These are phyloP conservation scores for Oncorhynchus tshawytscha DNA, from an alignment of 2,113 vertebrate species.

Conservation along the genomic window DNA sequence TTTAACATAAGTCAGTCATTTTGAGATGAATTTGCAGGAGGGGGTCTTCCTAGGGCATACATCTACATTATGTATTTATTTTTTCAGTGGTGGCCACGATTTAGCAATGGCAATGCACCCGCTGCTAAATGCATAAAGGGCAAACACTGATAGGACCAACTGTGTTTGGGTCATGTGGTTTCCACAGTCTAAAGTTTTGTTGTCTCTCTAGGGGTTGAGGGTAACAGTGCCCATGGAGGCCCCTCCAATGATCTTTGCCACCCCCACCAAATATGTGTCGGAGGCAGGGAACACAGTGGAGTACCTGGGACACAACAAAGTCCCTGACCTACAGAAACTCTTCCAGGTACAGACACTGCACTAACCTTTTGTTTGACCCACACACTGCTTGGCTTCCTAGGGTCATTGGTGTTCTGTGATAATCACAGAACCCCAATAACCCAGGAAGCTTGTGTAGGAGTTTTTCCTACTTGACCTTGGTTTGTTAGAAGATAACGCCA, in stretches of 20 bases:
- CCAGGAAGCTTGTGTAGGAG: neutral
- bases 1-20: too few relatives aligned
- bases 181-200: neutral
- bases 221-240: conserved; percentile 69
- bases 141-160: too few relatives aligned
- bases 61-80: too few relatives aligned
- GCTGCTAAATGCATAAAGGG: too few relatives aligned
- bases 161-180: too few relatives aligned
- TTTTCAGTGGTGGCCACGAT: too few relatives aligned
- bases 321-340: conserved; percentile 80
- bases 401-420: neutral
- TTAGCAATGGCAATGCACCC: too few relatives aligned
- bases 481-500: neutral
- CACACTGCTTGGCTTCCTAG: neutral
- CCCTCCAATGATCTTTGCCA: conserved; percentile 73
- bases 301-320: conserved; percentile 73
- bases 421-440: neutral
- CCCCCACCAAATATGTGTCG: conserved; percentile 73
- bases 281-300: conserved; percentile 52
- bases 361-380: neutral
- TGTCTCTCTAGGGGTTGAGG: conserved; percentile 76
- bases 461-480: neutral
- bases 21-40: too few relatives aligned
- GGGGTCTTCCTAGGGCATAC: too few relatives aligned
- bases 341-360: conserved; percentile 76